Base-by-base conservation (phyloP, 2,797 vertebrate species). In the Petrocephalus sullivani region DNA sequence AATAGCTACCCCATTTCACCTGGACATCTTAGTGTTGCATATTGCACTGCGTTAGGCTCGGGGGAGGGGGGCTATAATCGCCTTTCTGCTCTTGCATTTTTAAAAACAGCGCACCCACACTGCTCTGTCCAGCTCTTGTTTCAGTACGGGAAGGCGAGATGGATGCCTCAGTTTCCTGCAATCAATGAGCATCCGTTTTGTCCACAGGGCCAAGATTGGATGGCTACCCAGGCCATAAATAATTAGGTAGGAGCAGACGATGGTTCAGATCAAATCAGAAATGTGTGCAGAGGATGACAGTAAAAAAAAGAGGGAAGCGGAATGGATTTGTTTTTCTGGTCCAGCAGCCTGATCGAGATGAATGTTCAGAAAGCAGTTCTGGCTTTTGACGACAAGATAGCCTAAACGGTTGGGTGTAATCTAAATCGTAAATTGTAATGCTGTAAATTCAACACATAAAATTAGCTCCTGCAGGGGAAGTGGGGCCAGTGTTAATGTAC, bases 151-250 rank as follows among this genome's bases (percentile, higher is more conserved):
- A 87, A 78, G 19, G 49, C 7, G 71, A 83, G 71, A 89, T 84
- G 57, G 75, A 89, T 89, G 88, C 71, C 49, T 84, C 2, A 9
- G 57, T 67, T 84, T 49, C 56, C 75, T 61, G 85, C 85, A 83
- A 83, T 89, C 88, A 87, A 87, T 87, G 75, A 54, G 57, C 88
- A 83, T 89, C 85, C 86, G 49, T 87, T 87, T 81, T 89, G 86
- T 61, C 75, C 78, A 23, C 78, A 19, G 46, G 78, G 67, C 86
- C 57, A n/a, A 78, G 75, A 89, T 87, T 87, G 57, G 88, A 84
- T 89, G 57, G 86, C 85, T 81, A 83, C 23, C 57, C 84, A 49
- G 49, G 75, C 85, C 85, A 89, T 89, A 87, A 89, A 89, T 89
- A 89, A 89, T 89, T 89, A 89, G 88, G 58, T 33, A 89, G 75